phyloP scores from a whole-genome alignment of 2,113 vertebrate species.

The Canis aureus region DNA sequence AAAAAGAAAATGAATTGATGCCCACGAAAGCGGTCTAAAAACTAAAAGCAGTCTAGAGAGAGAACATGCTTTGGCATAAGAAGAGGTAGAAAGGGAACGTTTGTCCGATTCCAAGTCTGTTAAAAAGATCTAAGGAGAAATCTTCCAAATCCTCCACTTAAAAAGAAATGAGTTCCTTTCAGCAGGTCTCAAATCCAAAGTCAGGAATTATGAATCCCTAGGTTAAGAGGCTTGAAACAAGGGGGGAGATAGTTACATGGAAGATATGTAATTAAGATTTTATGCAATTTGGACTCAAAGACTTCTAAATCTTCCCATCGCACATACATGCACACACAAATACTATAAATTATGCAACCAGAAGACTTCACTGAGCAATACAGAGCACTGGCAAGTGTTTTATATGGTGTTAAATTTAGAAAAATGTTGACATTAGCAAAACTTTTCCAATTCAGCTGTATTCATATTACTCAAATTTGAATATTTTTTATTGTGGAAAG shows the following conservation, averaged over 20 bases:
- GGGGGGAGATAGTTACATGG: not conserved
- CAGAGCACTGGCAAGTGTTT: fast-evolving
- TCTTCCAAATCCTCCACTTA: not conserved
- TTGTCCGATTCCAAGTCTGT: not conserved
- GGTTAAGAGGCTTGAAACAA: not conserved
- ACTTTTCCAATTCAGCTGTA: not conserved
- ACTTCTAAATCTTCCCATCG: not conserved
- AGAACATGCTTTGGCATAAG: not conserved
- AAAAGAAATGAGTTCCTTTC: not conserved
- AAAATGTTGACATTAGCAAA: too few species aligned
- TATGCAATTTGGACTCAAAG: not conserved
- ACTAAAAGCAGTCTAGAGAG: not conserved
- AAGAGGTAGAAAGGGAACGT: not conserved
- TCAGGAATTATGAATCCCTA: not conserved
- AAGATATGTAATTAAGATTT: not conserved
- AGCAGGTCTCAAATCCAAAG: not conserved
- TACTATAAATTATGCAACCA: too few species aligned
- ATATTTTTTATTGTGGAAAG: conserved; percentile 80
- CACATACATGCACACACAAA: not conserved
- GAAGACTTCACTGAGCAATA: too few species aligned
- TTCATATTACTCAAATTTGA: conserved; percentile 83
- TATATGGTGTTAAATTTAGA: not conserved
- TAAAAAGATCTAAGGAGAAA: not conserved
- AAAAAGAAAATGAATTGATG: not conserved
- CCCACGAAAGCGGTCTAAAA: not conserved